Base-by-base conservation (phyloP, 2,797 vertebrate species). In the Microctenopoma lineatum region DNA sequence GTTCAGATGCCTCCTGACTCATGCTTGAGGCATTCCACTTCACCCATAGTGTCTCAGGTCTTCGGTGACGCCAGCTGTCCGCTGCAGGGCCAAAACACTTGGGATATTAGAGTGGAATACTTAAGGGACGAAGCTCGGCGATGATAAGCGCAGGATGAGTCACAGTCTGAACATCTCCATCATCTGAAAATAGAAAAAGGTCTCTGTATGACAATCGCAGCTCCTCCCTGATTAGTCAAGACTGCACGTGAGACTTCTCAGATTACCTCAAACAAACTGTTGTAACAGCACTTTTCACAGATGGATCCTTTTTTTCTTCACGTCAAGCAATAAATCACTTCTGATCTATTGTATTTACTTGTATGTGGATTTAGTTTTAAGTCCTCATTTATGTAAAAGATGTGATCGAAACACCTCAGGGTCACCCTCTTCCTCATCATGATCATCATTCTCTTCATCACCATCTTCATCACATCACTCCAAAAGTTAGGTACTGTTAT, bases 1-100 rank as follows among this genome's bases (percentile, higher is more conserved):
- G 50, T 46, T 70, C 39, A 21, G 52, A 39, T 1, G 41, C 26
- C 47, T 73, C 65, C 51, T 74, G 66, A 83, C 69, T 83, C 73
- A 84, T 26, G 1, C 44, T 15, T 29, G 58, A 77, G 61, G 64
- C 64, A 79, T 64, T n/a, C 57, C 55, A 21, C 66, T 51, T 64
- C 46, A 58, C n/a, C 60, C 57, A 6, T 39, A 7, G 44, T 0
- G n/a, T 27, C 57, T 46, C 73, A 29, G 44, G 62, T 62, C 48
- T 27, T 10, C 7, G 10, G 32, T 42, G 55, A 48, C 66, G 29
- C 14, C 32, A 32, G 65, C 32, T n/a, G 21, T 27, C 52, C 36
- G 0, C 32, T 7, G 46, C 27, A 5, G 34, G 13, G 50, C 47
- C 34, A 38, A 62, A 59, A 66, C 76, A 77, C 73, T 77, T 36